These are phyloP conservation scores for Campylomormyrus tamandua DNA, from an alignment of 2,113 vertebrate genomes.

Conservation along the genomic window DNA sequence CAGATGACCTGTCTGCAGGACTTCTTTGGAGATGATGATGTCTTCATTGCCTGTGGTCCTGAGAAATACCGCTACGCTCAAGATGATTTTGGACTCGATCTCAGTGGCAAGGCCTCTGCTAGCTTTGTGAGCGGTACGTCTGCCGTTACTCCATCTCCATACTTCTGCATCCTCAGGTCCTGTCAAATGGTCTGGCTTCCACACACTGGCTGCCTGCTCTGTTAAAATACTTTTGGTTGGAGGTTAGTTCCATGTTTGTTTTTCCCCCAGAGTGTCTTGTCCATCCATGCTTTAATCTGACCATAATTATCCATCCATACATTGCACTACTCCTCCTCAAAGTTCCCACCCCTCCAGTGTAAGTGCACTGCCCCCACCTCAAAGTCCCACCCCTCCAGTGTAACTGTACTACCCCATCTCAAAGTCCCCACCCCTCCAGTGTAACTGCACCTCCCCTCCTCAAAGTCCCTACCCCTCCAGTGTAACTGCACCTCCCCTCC, in stretches of 20 bases:
- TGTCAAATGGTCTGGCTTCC: not conserved
- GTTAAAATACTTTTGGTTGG: not conserved
- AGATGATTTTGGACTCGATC: conserved; percentile 93
- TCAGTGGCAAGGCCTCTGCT: conserved; percentile 62
- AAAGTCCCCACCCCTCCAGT: too few relatives aligned
- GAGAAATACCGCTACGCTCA: conserved; percentile 96
- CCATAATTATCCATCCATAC: not conserved
- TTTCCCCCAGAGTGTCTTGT: not conserved
- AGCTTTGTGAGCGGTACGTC: conserved; percentile 54
- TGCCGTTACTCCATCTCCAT: not conserved
- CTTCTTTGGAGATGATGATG: conserved; percentile 93
- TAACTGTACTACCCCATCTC: too few relatives aligned
- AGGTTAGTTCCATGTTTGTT: not conserved
- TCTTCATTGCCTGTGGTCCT: conserved; percentile 92
- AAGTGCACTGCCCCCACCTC: too few relatives aligned
- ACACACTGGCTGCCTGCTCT: not conserved
- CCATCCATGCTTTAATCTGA: not conserved
- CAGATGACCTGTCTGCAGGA: conserved; percentile 92
- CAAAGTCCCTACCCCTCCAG: too few relatives aligned
- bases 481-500: too few relatives aligned
- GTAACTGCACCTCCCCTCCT: too few relatives aligned
- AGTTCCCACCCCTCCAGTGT: not conserved
- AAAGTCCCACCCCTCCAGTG: too few relatives aligned
- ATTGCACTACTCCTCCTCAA: not conserved
- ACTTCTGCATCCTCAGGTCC: not conserved